These are phyloP conservation scores for Chlorospingus flavigularis DNA, from an alignment of 2,797 vertebrate species.

Conservation along the genomic window DNA sequence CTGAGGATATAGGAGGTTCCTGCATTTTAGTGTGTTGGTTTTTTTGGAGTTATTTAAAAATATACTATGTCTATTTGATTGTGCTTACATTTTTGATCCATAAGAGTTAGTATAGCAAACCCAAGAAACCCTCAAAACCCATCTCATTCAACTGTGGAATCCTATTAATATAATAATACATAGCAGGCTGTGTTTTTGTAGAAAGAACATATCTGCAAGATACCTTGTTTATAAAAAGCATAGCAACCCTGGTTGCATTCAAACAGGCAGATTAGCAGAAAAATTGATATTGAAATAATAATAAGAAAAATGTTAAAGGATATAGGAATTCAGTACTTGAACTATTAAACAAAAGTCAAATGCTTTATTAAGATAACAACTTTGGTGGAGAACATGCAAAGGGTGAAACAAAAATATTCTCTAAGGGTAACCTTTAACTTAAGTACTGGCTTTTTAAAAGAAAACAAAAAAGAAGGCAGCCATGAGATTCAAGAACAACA, in stretches of 20 bases:
- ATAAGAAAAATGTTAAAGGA: background rate
- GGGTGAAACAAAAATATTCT: background rate
- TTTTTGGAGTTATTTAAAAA: background rate
- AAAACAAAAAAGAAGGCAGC: background rate
- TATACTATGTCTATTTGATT: background rate
- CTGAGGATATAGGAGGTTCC: background rate
- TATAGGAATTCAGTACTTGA: background rate
- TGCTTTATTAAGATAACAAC: background rate
- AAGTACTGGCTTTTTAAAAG: background rate
- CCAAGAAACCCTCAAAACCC: background rate
- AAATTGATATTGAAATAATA: background rate
- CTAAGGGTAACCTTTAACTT: background rate
- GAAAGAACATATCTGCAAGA: background rate
- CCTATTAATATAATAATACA: background rate
- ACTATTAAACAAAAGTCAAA: background rate
- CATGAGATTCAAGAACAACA: background rate
- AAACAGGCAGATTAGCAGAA: background rate
- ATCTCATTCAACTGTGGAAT: background rate
- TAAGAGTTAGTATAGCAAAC: background rate
- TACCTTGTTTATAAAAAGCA: background rate
- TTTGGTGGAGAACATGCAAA: background rate
- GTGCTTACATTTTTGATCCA: background rate
- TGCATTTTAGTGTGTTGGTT: background rate
- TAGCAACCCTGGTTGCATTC: background rate
- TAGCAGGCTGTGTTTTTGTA: background rate